Evolutionary conservation across 2,888 invertebrate species (phyloP).

Genomic region (Tricholauxania praeusta): DNA sequence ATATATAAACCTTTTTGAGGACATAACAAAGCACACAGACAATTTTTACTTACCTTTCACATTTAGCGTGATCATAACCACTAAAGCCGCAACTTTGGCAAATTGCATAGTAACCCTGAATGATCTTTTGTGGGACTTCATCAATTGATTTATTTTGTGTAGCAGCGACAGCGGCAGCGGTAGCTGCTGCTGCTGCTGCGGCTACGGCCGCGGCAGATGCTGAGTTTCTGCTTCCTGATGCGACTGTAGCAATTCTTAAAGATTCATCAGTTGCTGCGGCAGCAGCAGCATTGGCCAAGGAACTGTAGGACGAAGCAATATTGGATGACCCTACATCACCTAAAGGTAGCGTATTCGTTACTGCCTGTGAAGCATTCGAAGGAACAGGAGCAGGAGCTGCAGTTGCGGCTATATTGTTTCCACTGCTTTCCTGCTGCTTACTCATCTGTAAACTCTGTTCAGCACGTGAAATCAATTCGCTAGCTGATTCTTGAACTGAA

Average conservation of each 20-base stretch:
- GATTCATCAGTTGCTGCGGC: slow-evolving; percentile 50
- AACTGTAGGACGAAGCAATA: slow-evolving; percentile 11
- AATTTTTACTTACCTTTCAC: slow-evolving; percentile 69
- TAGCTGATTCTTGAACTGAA: slow-evolving; percentile 65
- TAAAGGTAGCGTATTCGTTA: slow-evolving; percentile 49
- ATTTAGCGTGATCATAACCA: slow-evolving; percentile 82
- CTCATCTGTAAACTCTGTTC: slow-evolving; percentile 66
- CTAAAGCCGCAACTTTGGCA: slow-evolving; percentile 85
- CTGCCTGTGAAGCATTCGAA: slow-evolving; percentile 30
- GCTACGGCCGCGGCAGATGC: slow-evolving; percentile 57
- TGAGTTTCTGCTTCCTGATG: slow-evolving; percentile 8
- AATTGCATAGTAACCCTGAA: slow-evolving; percentile 81
- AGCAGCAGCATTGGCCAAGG: slow-evolving; percentile 24
- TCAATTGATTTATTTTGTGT: slow-evolving; percentile 57
- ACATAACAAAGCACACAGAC: slow-evolving; percentile 61
- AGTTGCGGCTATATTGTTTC: slow-evolving; percentile 45
- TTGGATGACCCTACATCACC: slow-evolving; percentile 46
- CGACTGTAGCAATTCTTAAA: not conserved
- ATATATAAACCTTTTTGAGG: slow-evolving; percentile 1
- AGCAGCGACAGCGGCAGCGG: slow-evolving; percentile 33
- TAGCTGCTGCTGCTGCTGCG: slow-evolving; percentile 15
- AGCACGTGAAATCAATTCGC: slow-evolving; percentile 66
- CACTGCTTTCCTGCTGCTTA: slow-evolving; percentile 58
- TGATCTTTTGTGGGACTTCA: slow-evolving; percentile 72
- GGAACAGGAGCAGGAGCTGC: slow-evolving; percentile 35